Conservation (phyloP, 2,113 vertebrate genomes). For the Gorsachius goisagi region DNA sequence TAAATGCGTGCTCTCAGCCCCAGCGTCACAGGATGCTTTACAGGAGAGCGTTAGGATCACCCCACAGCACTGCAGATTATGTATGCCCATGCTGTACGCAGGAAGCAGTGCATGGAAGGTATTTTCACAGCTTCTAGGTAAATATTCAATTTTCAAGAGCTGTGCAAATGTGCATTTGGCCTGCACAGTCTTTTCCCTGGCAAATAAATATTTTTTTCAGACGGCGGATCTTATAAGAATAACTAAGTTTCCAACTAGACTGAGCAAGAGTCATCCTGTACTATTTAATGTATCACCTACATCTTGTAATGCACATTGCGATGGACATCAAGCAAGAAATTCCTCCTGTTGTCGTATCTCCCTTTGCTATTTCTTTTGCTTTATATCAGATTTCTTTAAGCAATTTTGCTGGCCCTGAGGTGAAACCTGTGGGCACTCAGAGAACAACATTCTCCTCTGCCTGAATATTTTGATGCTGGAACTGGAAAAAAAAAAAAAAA, state of each 20-base stretch:
- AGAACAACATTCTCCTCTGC: not conserved
- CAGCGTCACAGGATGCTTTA: conserved; percentile 3
- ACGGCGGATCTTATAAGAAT: not conserved
- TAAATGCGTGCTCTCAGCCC: conserved; percentile 34
- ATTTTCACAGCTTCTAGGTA: not conserved
- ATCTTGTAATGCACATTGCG: not conserved
- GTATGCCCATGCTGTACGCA: rapidly evolving
- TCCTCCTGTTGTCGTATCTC: not conserved
- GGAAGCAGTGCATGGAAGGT: not conserved
- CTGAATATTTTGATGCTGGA: not conserved
- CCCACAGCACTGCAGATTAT: rapidly evolving
- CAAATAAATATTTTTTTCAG: not conserved
- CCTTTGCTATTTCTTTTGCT: not conserved
- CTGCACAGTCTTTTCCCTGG: not conserved
- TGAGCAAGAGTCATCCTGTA: not conserved
- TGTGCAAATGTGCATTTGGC: not conserved
- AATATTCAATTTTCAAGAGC: not conserved
- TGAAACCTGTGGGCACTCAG: not conserved
- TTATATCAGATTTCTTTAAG: not conserved
- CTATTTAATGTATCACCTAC: not conserved
- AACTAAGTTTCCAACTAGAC: not conserved
- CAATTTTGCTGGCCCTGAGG: not conserved
- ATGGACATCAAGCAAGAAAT: not conserved
- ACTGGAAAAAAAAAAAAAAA: not conserved
- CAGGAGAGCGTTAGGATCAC: not conserved